A percentile compares a stretch with the other conserved stretches of the same genome.
Evolutionary conservation across 2,113 vertebrate genomes (phyloP).

Genomic region (Gymnobelideus leadbeateri): DNA sequence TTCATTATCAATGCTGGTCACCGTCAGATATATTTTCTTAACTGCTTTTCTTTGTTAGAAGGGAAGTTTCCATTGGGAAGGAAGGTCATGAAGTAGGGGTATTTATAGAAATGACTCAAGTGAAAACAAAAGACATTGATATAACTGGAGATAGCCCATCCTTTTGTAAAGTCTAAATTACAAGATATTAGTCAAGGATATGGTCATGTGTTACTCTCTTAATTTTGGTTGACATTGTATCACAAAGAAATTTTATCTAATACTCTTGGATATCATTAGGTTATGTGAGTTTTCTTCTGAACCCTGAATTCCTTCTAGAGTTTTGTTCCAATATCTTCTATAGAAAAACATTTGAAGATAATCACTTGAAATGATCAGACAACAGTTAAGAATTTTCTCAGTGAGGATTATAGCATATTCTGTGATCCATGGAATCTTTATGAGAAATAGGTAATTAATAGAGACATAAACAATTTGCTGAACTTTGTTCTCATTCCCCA

Average conservation of each 20-base stretch:
- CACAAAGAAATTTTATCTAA: neutral
- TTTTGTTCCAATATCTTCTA: conserved; percentile 41
- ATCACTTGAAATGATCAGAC: neutral
- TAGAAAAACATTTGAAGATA: conserved; percentile 34
- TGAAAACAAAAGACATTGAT: neutral
- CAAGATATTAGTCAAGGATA: neutral
- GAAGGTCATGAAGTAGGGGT: neutral
- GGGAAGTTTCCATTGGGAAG: neutral
- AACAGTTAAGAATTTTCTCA: neutral
- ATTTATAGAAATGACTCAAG: neutral
- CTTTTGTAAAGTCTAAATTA: neutral
- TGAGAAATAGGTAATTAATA: neutral
- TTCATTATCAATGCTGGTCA: neutral
- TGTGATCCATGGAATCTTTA: neutral
- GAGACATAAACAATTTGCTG: neutral
- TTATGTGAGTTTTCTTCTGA: neutral
- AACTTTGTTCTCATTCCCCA: neutral
- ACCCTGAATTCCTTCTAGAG: neutral
- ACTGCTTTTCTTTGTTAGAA: neutral
- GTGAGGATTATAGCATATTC: neutral
- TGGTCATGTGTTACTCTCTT: neutral
- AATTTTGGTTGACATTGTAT: neutral
- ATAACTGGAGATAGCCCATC: neutral
- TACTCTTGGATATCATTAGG: neutral
- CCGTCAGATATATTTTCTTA: neutral